Conservation (phyloP, 64 coral and sea anemone species). For the Actinia equina region DNA sequence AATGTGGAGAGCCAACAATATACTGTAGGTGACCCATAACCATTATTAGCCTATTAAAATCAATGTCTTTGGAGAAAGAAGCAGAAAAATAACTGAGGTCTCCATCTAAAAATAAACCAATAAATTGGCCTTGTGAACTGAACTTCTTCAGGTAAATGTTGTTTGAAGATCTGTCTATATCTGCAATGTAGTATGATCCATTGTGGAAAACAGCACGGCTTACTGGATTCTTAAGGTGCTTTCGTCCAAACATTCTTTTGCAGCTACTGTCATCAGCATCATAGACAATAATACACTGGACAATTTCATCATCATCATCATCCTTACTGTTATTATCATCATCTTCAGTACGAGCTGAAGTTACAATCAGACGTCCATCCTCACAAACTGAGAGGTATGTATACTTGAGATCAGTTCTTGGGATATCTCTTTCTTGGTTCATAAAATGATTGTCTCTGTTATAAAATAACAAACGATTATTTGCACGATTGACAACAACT, state of each 20-base stretch:
- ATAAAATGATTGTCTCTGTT: neutral
- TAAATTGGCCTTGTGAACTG: neutral
- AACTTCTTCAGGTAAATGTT: neutral
- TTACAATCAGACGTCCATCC: neutral
- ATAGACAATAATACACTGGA: neutral
- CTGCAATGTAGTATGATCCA: neutral
- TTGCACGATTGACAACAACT: neutral
- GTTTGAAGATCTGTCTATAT: neutral
- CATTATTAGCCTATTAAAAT: neutral
- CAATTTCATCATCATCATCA: neutral
- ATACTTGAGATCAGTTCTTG: neutral
- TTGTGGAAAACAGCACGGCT: neutral
- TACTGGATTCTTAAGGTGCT: neutral
- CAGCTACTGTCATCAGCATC: neutral
- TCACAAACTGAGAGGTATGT: neutral
- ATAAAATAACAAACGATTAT: conserved; percentile 12
- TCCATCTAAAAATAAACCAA: neutral
- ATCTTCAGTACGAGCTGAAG: conserved; percentile 1
- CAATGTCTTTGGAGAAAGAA: neutral
- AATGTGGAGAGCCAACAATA: no score
- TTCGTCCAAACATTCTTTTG: conserved; percentile 6
- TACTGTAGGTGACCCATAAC: neutral
- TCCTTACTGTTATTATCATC: neutral
- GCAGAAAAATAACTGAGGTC: neutral
- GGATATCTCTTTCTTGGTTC: neutral